Evolutionary conservation across 2,888 invertebrate species (phyloP), one percentile per base, ranked within the genome.

Genomic region (Agrochola litura): DNA sequence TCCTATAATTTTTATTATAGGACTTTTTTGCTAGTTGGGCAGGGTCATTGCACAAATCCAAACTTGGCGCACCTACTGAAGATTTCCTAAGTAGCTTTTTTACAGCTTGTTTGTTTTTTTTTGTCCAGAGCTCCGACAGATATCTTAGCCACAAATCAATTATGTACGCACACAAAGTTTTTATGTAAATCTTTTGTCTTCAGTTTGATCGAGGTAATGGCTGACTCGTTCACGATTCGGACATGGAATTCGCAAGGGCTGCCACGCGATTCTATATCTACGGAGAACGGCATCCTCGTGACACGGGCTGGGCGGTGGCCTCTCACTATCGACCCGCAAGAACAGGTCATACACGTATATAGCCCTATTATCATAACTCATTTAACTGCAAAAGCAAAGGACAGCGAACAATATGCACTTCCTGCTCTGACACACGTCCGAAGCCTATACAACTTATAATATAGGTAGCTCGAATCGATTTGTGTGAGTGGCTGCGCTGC

Each of bases 241-340:
- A 97, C 98, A 72, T 99, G 99, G 99, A 99, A 99, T 93, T 97
- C 98, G 41, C 98, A 98, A 90, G 99, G 99, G 0, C 95, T 99
- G 71, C 99, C 99, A 0, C 97, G 98, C 82, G 99, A 99, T 93
- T 96, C 97, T 54, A 98, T 99, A 76, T 99, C 99, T 16, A 98
- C 99, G 5, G 99, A 99, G 94, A 99, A 99, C 94, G 99, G 98
- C 14, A 98, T 99, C 82, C 97, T 99, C 88, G 99, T 99, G 66
- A 99, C 98, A 25, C 97, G 97, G 90, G 98, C 98, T 6, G 97
- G 98, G 12, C 97, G 98, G 22, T 98, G 98, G 99, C 99, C 99
- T 0, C 97, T 99, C 30, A 98, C 99, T 97, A 99, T 99, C 81
- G 99, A 99, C 95, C 99, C 99, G 0, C 99, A 99, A 93, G 99